Conservation (phyloP, 2,797 vertebrate species). For the Nyctalus aviator region DNA sequence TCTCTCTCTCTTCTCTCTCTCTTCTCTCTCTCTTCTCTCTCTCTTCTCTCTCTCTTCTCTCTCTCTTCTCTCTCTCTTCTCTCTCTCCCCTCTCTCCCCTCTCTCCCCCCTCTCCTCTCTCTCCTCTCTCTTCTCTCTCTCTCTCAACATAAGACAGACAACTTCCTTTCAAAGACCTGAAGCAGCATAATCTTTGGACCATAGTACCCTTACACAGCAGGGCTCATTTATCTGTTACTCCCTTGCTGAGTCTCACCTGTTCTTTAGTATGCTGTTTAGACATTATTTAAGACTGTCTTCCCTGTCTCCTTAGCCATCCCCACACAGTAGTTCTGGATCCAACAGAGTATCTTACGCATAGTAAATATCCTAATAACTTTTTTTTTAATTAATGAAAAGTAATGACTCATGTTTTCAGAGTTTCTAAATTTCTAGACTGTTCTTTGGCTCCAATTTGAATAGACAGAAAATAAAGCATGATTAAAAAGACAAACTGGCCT, state of each 20-base stretch:
- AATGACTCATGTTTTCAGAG: not conserved
- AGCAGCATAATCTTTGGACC: not conserved
- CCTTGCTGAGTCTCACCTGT: not conserved
- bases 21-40: too few relatives aligned
- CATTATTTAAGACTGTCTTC: not conserved
- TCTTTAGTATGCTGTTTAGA: not conserved
- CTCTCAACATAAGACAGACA: not conserved
- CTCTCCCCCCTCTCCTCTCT: not conserved
- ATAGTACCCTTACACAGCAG: not conserved
- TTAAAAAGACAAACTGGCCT: not conserved
- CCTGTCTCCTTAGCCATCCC: not conserved
- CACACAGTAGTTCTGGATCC: not conserved
- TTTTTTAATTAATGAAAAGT: constrained; percentile 4
- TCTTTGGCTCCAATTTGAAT: constrained; percentile 40
- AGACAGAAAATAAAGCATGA: not conserved
- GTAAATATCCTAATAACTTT: not conserved
- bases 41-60: too few relatives aligned
- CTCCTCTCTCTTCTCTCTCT: not conserved
- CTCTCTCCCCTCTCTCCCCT: too few relatives aligned
- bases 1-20: too few relatives aligned
- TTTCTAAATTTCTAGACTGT: constrained; percentile 9
- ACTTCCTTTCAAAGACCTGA: not conserved
- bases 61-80: too few relatives aligned
- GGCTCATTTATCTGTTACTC: not conserved
- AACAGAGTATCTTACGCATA: not conserved